phyloP scores from a whole-genome alignment of 2,113 vertebrate genomes.

The Cyprinus carpio region DNA sequence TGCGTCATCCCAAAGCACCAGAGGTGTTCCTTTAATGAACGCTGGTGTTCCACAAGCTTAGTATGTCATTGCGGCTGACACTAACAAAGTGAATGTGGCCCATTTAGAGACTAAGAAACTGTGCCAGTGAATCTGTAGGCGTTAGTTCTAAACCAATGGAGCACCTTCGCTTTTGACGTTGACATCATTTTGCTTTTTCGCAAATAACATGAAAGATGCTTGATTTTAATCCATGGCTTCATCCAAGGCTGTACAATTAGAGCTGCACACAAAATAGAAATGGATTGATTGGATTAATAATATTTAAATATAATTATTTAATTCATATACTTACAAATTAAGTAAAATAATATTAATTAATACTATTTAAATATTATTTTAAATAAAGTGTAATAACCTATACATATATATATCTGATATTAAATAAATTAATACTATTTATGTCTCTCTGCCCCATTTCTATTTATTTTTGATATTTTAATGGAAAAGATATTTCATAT shows the following conservation, averaged over 20 bases:
- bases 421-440: too few relatives aligned
- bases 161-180: neutral
- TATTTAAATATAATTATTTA: too few relatives aligned
- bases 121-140: slow-evolving; percentile 16
- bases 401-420: too few relatives aligned
- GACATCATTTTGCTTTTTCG: neutral
- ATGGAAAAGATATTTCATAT: too few relatives aligned
- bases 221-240: slow-evolving; percentile 7
- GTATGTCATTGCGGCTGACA: slow-evolving; percentile 43
- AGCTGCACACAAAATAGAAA: neutral
- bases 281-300: too few relatives aligned
- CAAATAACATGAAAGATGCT: neutral
- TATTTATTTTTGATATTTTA: too few relatives aligned
- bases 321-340: too few relatives aligned
- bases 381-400: too few relatives aligned
- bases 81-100: slow-evolving; percentile 42
- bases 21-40: slow-evolving; percentile 54
- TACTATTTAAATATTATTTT: too few relatives aligned
- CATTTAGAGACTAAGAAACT: slow-evolving; percentile 26
- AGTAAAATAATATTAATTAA: too few relatives aligned
- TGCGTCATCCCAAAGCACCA: slow-evolving; percentile 48
- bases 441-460: too few relatives aligned
- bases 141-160: slow-evolving; percentile 17
- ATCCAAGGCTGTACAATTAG: neutral
- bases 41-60: slow-evolving; percentile 19